These are phyloP conservation scores for Bos javanicus DNA, from an alignment of 2,113 vertebrate genomes.

Conservation along the genomic window DNA sequence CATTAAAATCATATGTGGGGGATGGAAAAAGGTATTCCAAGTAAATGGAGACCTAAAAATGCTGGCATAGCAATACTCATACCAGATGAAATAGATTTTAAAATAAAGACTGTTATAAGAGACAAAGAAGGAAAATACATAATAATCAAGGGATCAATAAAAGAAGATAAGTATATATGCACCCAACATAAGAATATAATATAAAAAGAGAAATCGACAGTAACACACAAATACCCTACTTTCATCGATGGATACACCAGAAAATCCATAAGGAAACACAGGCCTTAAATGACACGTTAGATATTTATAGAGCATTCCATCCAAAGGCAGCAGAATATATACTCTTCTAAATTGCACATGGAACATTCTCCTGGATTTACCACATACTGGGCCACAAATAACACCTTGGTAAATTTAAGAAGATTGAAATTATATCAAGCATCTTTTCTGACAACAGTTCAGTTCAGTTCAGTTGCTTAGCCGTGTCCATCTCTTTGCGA, in stretches of 20 bases:
- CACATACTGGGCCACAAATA: neutral
- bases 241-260: neutral
- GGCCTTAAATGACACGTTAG: neutral
- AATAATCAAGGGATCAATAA: neutral
- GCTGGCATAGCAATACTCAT: neutral
- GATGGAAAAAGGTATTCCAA: neutral
- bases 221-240: neutral
- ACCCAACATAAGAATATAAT: neutral
- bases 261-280: neutral
- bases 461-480: neutral
- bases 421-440: neutral
- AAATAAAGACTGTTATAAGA: neutral
- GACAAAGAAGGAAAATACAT: neutral
- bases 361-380: neutral
- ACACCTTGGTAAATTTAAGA: neutral
- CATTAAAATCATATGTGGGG: neutral
- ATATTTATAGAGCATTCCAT: neutral
- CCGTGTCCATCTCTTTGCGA: fast-evolving
- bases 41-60: neutral
- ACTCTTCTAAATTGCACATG: neutral
- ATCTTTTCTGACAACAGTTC: neutral
- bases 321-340: neutral
- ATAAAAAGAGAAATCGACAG: neutral
- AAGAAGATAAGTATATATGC: neutral
- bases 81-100: neutral